Base-by-base conservation (phyloP, 2,113 vertebrate genomes). In the Cnemophilus loriae region DNA sequence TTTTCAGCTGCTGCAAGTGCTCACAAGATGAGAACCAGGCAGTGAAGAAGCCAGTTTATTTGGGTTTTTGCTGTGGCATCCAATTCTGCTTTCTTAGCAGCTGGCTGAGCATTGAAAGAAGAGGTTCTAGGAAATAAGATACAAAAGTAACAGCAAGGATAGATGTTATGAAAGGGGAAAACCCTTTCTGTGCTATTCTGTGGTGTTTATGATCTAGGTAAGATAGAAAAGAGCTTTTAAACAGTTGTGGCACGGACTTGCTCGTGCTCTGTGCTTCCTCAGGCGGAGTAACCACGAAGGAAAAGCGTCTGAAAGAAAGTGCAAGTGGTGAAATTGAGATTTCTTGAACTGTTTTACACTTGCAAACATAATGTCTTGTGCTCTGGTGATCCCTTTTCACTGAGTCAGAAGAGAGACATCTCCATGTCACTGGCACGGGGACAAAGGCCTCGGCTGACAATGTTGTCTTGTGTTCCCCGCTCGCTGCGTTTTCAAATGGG, bases 401-500 rank as follows among this genome's bases (percentile, higher is more conserved):
- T 95, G 97, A 97, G 94, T 97, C 96, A 97, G 96, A 85, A 95
- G 94, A 97, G 93, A 78, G 90, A 97, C 94, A 35, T 98, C 98
- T 97, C 97, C 95, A 35, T 97, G 90, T 94, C 85, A 55, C 77
- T 97, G 97, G 94, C 94, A 90, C 14, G 3, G 81, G 93, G 88
- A 93, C 96, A 87, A 89, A 86, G 84, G 26, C 39, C 6, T 11
- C 26, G 14, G 61, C 94, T 92, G 87, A 97, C 97, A 97, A 93
- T 96, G 95, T 60, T 82, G 79, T 42, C 81, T 46, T 97, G 96
- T 97, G 71, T 95, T 94, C 93, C 78, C 93, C 35, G 52, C 83
- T 81, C 33, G 93, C 84, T 86, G 95, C 42, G 0, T 69, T 96
- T 81, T 55, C 96, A 59, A 96, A 57, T 28, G 30, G 84, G 75